phyloP scores from a whole-genome alignment of 2,888 invertebrate genomes.

The Enchytraeus crypticus region DNA sequence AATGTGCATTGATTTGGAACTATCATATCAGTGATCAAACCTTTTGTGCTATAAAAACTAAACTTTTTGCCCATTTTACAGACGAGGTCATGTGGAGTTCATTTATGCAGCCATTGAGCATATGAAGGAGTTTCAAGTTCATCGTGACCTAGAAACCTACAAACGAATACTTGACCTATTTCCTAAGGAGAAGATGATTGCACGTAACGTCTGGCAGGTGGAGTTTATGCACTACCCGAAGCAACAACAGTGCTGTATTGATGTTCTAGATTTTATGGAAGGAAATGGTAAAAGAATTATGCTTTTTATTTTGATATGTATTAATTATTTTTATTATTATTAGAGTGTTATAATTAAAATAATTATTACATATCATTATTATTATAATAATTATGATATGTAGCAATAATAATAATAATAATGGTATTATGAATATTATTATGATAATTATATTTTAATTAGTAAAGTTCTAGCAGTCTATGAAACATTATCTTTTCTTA shows the following conservation, averaged over 20 bases:
- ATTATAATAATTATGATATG: too few relatives aligned
- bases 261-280: conserved; percentile 89
- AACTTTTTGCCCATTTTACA: conserved; percentile 54
- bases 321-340: neutral
- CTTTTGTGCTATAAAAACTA: neutral
- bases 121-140: conserved; percentile 81
- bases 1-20: too few relatives aligned
- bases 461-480: too few relatives aligned
- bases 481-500: too few relatives aligned
- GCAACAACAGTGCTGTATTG: conserved; percentile 88
- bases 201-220: conserved; percentile 67
- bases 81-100: conserved; percentile 85
- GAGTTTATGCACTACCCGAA: conserved; percentile 89
- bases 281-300: conserved; percentile 59
- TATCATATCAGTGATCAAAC: too few relatives aligned
- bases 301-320: neutral
- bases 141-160: conserved; percentile 66
- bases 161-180: conserved; percentile 71
- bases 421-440: too few relatives aligned
- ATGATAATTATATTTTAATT: too few relatives aligned
- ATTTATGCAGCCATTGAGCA: conserved; percentile 77
- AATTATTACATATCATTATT: neutral
- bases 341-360: neutral
- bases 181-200: conserved; percentile 53
- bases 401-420: too few relatives aligned